Evolutionary conservation across 1,140 invertebrate genomes (phyloP), one percentile per base, ranked within the genome.

Genomic region (Lysiphlebus fabarum): DNA sequence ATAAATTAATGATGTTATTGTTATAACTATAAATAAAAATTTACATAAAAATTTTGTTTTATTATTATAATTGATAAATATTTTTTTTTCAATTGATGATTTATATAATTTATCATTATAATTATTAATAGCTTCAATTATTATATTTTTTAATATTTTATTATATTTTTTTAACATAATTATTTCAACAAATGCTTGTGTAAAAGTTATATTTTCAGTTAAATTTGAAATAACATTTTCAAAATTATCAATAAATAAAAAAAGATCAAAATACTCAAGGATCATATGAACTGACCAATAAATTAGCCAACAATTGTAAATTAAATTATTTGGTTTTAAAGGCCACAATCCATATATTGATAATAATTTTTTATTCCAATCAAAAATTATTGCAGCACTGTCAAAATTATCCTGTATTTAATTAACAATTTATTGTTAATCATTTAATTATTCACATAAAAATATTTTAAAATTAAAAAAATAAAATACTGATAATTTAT

Each of bases 161-260:
- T 49, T 33, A 9, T 49, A 6, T 11, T 9, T 33, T 6, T 33
- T 9, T 33, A 49, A 1, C 7, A 36, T 4, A 9, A 5, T 3
- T 7, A 49, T 10, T 10, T 7, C 3, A 11, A 33, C 7, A 4
- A 6, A 8, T 9, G 11, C 8, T 10, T 17, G 7, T 11, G 34
- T 17, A 4, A 53, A 9, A 5, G 7, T 2, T 42, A 40, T 37
- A 37, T 36, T 53, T 7, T 53, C 36, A 26, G 37, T 17, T 36
- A 40, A 40, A 53, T 26, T 53, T n/a, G n/a, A n/a, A n/a, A 49
- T 26, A 57, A 37, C 45, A 36, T 48, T 12, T 17, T 44, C 37
- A 6, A 49, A 12, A 40, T 48, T 33, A 38, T 38, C n/a, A n/a
- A 38, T 17, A 42, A 48, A 11, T 33, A 49, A 17, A 34, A 33